Evolutionary conservation across 2,797 vertebrate genomes (phyloP).

Genomic region (Oreochromis grahami): DNA sequence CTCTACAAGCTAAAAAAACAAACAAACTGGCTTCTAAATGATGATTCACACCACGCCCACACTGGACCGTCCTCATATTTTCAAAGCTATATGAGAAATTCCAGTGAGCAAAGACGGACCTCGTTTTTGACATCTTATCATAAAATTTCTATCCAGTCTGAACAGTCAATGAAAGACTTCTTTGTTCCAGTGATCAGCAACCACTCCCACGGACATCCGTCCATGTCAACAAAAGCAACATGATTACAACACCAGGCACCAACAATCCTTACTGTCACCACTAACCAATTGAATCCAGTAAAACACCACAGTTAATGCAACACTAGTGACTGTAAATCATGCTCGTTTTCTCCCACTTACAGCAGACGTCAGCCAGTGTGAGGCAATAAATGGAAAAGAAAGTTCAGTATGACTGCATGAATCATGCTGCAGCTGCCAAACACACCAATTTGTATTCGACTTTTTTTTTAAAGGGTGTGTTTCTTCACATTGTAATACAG

Average conservation of each 20-base stretch:
- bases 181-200: slow-evolving; percentile 29
- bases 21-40: not conserved
- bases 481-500: not conserved
- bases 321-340: not conserved
- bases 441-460: not conserved
- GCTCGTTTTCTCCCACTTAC: not conserved
- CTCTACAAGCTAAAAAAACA: not conserved
- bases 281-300: slow-evolving; percentile 11
- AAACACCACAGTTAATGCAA: not conserved
- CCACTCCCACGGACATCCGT: slow-evolving; percentile 4
- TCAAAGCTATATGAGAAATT: slow-evolving; percentile 27
- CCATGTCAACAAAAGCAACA: slow-evolving; percentile 36
- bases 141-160: not conserved
- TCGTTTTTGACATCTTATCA: slow-evolving; percentile 21
- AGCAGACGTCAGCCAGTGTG: not conserved
- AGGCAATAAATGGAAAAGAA: not conserved
- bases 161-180: slow-evolving; percentile 25
- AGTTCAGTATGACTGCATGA: not conserved
- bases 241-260: slow-evolving; percentile 6
- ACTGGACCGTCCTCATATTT: not conserved
- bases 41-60: not conserved
- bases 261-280: slow-evolving; percentile 23
- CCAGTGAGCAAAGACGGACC: not conserved
- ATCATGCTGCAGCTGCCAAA: slow-evolving; percentile 16
- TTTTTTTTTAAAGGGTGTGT: not conserved